phyloP scores from a whole-genome alignment of 2,888 invertebrate genomes.

The Schrankia costaestrigalis region DNA sequence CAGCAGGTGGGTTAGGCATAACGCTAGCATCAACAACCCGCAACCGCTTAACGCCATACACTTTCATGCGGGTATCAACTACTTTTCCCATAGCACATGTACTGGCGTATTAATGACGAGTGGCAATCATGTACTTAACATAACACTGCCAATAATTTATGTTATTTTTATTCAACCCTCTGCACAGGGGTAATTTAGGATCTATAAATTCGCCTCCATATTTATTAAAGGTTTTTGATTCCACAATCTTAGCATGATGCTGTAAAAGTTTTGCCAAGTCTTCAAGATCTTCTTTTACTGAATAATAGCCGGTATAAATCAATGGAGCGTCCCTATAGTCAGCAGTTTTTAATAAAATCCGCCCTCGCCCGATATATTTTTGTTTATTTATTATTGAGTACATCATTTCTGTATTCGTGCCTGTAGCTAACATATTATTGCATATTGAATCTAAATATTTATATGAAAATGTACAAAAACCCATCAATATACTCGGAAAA shows the following conservation, averaged over 20 bases:
- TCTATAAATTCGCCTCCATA: constrained; percentile 13
- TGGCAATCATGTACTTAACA: constrained; percentile 7
- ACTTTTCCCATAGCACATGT: constrained; percentile 26
- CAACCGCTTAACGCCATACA: constrained; percentile 20
- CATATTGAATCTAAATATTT: constrained; percentile 36
- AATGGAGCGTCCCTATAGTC: constrained; percentile 39
- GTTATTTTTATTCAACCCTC: neutral
- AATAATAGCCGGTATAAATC: constrained; percentile 42
- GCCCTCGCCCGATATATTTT: constrained; percentile 46
- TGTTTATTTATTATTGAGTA: constrained; percentile 38
- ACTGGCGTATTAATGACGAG: constrained; percentile 16
- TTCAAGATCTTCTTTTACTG: constrained; percentile 24
- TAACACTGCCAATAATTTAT: constrained; percentile 24
- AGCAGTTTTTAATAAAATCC: constrained; percentile 36
- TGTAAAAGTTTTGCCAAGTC: constrained; percentile 16
- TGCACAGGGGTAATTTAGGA: constrained; percentile 9
- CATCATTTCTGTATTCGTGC: constrained; percentile 31
- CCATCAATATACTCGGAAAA: constrained; percentile 6
- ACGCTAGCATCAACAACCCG: constrained; percentile 39
- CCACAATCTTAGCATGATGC: constrained; percentile 13
- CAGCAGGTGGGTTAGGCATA: constrained; percentile 72
- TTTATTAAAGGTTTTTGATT: constrained; percentile 14
- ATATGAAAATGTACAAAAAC: constrained; percentile 15
- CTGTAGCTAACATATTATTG: constrained; percentile 24
- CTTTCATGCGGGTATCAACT: constrained; percentile 18